Evolutionary conservation across 2,888 invertebrate genomes (phyloP).

Genomic region (Latrodectus elegans): DNA sequence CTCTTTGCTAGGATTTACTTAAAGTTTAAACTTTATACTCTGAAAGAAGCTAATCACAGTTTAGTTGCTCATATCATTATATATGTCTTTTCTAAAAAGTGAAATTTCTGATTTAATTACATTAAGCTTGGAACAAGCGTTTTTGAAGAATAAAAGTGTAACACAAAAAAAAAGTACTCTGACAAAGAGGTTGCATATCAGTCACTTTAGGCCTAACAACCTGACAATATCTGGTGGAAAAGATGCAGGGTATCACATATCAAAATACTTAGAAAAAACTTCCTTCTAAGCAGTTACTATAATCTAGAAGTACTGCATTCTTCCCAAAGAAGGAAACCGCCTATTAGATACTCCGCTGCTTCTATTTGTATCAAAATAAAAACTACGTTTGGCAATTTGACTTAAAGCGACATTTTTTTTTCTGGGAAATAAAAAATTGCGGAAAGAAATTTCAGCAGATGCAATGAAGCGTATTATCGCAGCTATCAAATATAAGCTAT

Average conservation of each 20-base stretch:
- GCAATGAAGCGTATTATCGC: slow-evolving; percentile 58
- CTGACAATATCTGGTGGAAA: too few relatives aligned
- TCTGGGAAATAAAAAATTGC: slow-evolving; percentile 49
- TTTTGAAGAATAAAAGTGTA: background rate
- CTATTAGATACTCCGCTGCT: slow-evolving; percentile 50
- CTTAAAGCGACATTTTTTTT: slow-evolving; percentile 36
- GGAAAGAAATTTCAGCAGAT: slow-evolving; percentile 26
- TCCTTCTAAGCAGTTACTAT: slow-evolving; percentile 25
- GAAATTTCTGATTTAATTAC: too few relatives aligned
- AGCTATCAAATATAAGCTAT: slow-evolving; percentile 54
- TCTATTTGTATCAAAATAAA: slow-evolving; percentile 55
- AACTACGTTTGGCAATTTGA: slow-evolving; percentile 39
- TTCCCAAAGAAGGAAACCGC: slow-evolving; percentile 22
- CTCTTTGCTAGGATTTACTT: too few relatives aligned
- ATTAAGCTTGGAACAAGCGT: too few relatives aligned
- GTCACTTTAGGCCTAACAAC: too few relatives aligned
- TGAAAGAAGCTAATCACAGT: too few relatives aligned
- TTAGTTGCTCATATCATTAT: too few relatives aligned
- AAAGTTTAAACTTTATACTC: too few relatives aligned
- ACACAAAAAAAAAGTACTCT: background rate
- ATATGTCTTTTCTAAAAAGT: too few relatives aligned
- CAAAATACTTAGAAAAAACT: slow-evolving; percentile 14
- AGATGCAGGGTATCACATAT: background rate
- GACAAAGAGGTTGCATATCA: too few relatives aligned
- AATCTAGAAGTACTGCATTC: slow-evolving; percentile 28